Percentiles rank a stretch among this genome's conserved stretches.
Conservation (phyloP, 2,797 vertebrate genomes). For the Myoxocephalus aenaeus region DNA sequence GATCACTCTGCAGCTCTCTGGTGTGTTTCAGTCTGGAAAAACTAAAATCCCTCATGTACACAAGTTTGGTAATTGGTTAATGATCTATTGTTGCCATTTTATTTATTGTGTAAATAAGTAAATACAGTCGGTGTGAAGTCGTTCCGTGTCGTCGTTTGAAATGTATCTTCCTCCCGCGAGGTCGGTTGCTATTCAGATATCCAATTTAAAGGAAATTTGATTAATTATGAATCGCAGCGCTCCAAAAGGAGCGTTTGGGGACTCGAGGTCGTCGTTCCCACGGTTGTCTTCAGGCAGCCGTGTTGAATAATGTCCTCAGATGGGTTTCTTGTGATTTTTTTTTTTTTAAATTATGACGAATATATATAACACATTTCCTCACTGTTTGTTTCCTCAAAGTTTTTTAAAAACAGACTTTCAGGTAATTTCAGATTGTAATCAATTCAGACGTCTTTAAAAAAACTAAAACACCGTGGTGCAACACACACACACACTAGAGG, state of each 20-base stretch:
- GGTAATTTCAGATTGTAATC: neutral
- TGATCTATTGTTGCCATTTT: constrained; percentile 23
- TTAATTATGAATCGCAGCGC: neutral
- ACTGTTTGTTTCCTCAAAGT: neutral
- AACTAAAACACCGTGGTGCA: neutral
- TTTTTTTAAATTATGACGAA: neutral
- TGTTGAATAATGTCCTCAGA: neutral
- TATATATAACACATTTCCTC: neutral
- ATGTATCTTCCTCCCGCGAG: neutral
- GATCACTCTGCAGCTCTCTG: constrained; percentile 9
- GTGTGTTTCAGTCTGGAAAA: constrained; percentile 20
- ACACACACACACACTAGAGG: neutral
- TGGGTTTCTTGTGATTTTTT: neutral
- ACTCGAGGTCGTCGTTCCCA: neutral
- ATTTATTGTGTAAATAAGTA: constrained; percentile 59
- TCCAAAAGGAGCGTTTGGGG: neutral
- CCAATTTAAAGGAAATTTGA: neutral
- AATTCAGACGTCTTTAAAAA: neutral
- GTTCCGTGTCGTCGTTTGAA: neutral
- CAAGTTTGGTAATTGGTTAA: neutral
- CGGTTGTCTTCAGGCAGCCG: neutral
- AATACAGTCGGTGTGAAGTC: constrained; percentile 37
- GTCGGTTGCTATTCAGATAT: neutral
- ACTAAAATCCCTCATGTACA: neutral
- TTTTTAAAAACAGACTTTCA: neutral